Conservation (phyloP, 1,140 invertebrate species). For the Planococcus citri region DNA sequence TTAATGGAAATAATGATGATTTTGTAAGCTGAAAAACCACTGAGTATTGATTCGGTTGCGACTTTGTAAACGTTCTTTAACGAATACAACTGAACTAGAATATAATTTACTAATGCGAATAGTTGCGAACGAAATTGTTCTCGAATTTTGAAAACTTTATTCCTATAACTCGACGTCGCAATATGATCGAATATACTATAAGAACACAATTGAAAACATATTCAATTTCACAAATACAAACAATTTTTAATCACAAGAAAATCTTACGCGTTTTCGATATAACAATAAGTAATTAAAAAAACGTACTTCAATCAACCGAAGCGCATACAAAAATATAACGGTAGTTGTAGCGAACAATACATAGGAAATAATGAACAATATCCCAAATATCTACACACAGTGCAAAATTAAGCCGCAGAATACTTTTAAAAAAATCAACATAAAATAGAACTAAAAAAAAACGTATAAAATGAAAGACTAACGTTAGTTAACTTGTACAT, state of each 20-base stretch:
- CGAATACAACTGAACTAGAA: no score
- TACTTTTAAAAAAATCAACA: not conserved
- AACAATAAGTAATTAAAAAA: conserved; percentile 5
- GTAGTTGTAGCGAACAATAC: not conserved
- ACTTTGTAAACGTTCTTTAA: no score
- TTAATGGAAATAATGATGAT: no score
- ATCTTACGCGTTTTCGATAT: not conserved
- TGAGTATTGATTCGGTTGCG: no score
- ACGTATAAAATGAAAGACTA: conserved; percentile 2
- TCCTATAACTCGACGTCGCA: no score
- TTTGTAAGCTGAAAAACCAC: no score
- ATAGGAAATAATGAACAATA: not conserved
- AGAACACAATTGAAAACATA: no score
- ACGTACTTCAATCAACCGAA: not conserved
- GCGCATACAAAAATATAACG: not conserved
- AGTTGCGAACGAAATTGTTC: no score
- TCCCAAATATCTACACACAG: not conserved
- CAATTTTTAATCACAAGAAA: not conserved
- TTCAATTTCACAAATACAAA: not conserved
- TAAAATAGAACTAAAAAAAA: not conserved
- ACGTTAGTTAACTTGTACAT: not conserved
- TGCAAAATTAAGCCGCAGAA: not conserved
- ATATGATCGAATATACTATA: no score
- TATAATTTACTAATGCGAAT: no score
- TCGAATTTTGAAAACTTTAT: no score